A percentile compares a stretch with the other conserved stretches of the same genome.
Evolutionary conservation across 2,113 vertebrate species (phyloP).

Genomic region (Gnathonemus echidnorhynchus): DNA sequence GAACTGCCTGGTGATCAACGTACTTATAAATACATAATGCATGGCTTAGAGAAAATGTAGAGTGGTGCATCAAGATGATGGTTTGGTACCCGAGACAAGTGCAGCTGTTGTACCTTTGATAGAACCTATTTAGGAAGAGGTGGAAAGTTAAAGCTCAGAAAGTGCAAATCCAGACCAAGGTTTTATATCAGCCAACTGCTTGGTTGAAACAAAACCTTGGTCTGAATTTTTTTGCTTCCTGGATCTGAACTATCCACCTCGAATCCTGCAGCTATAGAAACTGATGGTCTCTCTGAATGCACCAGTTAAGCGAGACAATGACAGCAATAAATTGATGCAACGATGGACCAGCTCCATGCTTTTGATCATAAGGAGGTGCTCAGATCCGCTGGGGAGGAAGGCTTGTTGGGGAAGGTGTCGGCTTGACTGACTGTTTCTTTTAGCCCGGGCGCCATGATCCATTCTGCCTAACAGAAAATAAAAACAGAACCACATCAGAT

Average conservation of each 20-base stretch:
- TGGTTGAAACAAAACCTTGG: not conserved
- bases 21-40: not conserved
- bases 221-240: not conserved
- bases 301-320: not conserved
- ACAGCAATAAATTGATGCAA: not conserved
- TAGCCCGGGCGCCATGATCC: not conserved
- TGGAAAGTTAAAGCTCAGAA: not conserved
- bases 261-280: not conserved
- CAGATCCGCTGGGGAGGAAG: not conserved
- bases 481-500: not conserved
- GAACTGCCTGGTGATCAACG: not conserved
- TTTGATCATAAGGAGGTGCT: not conserved
- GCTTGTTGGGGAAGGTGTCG: not conserved
- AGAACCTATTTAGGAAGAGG: not conserved
- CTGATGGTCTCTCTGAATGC: not conserved
- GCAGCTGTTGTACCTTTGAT: too few relatives aligned
- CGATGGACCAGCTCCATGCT: not conserved
- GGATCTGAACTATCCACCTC: not conserved
- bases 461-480: not conserved
- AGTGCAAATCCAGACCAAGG: not conserved
- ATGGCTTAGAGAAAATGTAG: not conserved
- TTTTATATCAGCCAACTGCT: not conserved
- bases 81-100: not conserved
- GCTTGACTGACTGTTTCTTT: not conserved
- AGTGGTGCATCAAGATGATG: not conserved